phyloP scores from a whole-genome alignment of 2,888 invertebrate genomes.

The Koerneria pararmatus region DNA sequence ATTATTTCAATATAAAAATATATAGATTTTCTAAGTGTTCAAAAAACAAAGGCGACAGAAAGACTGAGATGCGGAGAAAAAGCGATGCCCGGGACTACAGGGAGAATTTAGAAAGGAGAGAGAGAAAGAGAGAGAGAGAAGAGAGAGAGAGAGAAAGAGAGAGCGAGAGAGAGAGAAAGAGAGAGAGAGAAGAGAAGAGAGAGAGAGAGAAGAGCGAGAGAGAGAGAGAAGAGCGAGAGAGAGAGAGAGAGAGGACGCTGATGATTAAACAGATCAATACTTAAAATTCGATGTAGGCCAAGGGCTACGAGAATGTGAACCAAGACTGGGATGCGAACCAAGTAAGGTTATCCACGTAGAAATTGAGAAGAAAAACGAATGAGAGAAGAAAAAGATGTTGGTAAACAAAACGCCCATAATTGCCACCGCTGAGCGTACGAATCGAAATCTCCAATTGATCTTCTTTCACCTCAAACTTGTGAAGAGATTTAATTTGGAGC shows the following conservation, averaged over 20 bases:
- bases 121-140: background rate
- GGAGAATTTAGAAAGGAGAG: background rate
- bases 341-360: background rate
- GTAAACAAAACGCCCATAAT: background rate
- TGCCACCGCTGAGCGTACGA: background rate
- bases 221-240: background rate
- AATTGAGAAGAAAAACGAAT: background rate
- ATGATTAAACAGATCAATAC: background rate
- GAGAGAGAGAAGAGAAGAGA: background rate
- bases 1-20: no score
- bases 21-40: no score
- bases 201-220: background rate
- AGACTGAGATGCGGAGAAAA: no score
- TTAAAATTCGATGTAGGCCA: background rate
- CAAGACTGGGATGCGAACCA: background rate
- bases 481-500: slow-evolving; percentile 40
- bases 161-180: background rate
- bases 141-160: background rate
- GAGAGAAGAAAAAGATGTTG: background rate
- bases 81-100: no score
- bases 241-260: background rate
- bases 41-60: no score
- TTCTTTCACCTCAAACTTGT: slow-evolving; percentile 34
- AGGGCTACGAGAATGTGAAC: background rate
- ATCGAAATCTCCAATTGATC: background rate